Conservation (phyloP, 1,140 invertebrate genomes). For the Drosophila triauraria region DNA sequence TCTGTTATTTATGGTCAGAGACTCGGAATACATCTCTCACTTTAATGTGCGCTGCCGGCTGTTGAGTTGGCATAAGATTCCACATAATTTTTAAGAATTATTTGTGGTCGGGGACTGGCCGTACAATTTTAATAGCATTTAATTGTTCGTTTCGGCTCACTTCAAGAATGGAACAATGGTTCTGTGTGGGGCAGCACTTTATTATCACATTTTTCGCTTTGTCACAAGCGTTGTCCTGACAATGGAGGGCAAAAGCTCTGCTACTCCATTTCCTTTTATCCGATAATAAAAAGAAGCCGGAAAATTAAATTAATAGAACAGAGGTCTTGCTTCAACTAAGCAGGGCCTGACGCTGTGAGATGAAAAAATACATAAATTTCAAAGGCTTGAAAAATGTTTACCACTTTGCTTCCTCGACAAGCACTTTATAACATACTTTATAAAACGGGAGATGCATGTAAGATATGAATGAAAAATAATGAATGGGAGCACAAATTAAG, state of each 20-base stretch:
- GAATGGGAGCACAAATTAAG: not conserved
- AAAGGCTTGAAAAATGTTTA: not conserved
- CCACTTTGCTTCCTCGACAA: not conserved
- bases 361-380: not conserved
- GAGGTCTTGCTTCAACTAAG: not conserved
- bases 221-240: conserved; percentile 30
- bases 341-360: not conserved
- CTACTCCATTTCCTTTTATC: conserved; percentile 25
- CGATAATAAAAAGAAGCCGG: conserved; percentile 34
- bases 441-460: not conserved
- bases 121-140: not conserved
- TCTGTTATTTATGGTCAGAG: conserved; percentile 5
- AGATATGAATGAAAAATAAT: not conserved
- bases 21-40: not conserved
- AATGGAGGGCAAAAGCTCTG: conserved; percentile 10
- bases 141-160: conserved; percentile 11
- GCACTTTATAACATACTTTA: not conserved
- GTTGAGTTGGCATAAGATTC: conserved; percentile 4
- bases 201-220: conserved; percentile 29
- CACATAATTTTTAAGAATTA: conserved; percentile 4
- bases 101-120: conserved; percentile 12
- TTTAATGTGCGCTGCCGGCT: conserved; percentile 4
- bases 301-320: conserved; percentile 32
- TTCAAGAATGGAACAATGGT: conserved; percentile 26
- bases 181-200: conserved; percentile 15